phyloP scores from a whole-genome alignment of 2,113 vertebrate species.

The Baryphthengus martii region DNA sequence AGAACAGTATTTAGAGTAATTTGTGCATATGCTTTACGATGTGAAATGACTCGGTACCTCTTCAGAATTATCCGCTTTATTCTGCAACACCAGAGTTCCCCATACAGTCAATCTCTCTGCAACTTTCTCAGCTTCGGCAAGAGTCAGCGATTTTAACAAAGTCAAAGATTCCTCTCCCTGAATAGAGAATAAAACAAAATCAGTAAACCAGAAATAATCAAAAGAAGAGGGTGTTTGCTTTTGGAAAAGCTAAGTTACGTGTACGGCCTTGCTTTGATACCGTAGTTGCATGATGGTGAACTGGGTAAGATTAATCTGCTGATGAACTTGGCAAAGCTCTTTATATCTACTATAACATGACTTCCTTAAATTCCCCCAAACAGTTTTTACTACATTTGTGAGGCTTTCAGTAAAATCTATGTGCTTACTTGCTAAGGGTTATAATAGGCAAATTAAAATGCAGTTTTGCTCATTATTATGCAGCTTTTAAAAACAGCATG shows the following conservation, averaged over 20 bases:
- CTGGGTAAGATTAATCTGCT: neutral
- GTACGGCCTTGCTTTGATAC: neutral
- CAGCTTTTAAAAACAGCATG: neutral
- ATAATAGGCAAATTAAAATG: neutral
- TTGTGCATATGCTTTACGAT: neutral
- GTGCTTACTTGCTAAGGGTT: neutral
- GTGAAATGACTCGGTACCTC: slow-evolving; percentile 61
- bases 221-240: neutral
- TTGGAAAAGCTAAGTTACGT: neutral
- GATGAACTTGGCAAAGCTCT: neutral
- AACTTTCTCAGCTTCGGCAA: slow-evolving; percentile 77
- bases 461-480: neutral
- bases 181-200: neutral
- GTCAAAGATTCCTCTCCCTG: slow-evolving; percentile 82
- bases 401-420: neutral
- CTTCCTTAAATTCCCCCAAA: neutral
- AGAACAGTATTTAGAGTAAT: neutral
- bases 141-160: slow-evolving; percentile 78
- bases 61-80: slow-evolving; percentile 76
- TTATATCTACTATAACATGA: neutral
- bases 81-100: slow-evolving; percentile 81
- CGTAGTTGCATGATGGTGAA: neutral
- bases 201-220: neutral
- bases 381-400: neutral
- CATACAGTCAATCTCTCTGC: slow-evolving; percentile 82